A percentile compares a stretch with the other conserved stretches of the same genome.
These are phyloP conservation scores for Peucedramus taeniatus DNA, from an alignment of 2,113 vertebrate species.

Conservation along the genomic window DNA sequence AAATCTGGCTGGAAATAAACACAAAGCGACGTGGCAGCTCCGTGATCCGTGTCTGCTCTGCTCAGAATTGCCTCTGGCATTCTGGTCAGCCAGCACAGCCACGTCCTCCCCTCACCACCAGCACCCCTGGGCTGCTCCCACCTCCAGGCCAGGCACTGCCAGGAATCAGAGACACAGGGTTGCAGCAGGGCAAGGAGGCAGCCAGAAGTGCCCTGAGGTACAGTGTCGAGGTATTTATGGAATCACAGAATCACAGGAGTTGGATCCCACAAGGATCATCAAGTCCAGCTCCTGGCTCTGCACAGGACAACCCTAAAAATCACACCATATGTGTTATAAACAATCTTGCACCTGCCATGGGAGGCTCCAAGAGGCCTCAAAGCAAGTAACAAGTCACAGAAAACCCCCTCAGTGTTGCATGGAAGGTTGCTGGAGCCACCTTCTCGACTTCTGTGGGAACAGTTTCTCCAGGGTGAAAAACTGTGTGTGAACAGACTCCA, in stretches of 20 bases:
- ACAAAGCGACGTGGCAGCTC: constrained; percentile 3
- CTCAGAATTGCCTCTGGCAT: not conserved
- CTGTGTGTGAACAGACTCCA: not conserved
- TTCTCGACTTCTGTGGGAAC: not conserved
- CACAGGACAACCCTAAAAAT: not conserved
- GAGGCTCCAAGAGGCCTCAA: not conserved
- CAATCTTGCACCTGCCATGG: not conserved
- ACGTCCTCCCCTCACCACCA: not conserved
- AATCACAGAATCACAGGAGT: not conserved
- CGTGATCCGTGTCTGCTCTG: not conserved
- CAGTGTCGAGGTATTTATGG: not conserved
- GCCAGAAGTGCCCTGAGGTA: not conserved
- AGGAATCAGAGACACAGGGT: not conserved
- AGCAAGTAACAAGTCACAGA: not conserved
- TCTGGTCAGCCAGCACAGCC: not conserved
- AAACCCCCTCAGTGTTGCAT: not conserved
- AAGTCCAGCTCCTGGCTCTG: not conserved
- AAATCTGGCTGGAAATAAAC: constrained; percentile 54
- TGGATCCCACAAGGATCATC: not conserved
- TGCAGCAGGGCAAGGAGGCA: not conserved
- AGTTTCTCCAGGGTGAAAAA: not conserved
- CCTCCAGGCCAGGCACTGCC: not conserved
- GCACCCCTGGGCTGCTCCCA: not conserved
- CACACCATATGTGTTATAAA: not conserved
- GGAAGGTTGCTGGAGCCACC: not conserved